Evolutionary conservation across 2,113 vertebrate species (phyloP).

Genomic region (Cyprinodon brontotheroides): DNA sequence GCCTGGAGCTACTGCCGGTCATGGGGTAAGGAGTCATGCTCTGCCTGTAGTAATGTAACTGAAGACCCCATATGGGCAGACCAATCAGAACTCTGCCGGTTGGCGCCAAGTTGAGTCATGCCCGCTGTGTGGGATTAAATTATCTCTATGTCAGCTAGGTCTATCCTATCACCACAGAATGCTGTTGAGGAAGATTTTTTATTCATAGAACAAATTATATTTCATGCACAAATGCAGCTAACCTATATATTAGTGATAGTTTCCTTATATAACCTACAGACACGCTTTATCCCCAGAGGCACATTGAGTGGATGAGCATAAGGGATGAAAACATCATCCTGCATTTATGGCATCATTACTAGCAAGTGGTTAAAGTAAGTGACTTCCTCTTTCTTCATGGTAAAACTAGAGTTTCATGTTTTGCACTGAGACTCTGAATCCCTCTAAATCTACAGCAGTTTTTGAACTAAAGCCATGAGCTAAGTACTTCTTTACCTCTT

Average conservation of each 20-base stretch:
- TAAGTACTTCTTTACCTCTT: not conserved
- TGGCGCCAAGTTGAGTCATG: too few species aligned
- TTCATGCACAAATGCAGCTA: not conserved
- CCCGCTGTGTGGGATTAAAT: too few species aligned
- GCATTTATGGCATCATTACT: not conserved
- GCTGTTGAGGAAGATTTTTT: not conserved
- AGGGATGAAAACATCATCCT: not conserved
- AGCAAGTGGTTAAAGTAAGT: not conserved
- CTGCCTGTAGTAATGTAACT: too few species aligned
- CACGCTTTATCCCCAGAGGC: too few species aligned
- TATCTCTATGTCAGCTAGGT: not conserved
- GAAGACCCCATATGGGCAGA: too few species aligned
- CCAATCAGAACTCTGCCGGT: too few species aligned
- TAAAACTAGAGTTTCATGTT: too few species aligned
- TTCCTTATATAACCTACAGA: too few species aligned
- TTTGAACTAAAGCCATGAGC: not conserved
- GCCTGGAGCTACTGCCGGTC: too few species aligned
- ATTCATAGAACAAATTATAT: not conserved
- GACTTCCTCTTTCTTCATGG: not conserved
- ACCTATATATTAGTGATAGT: not conserved
- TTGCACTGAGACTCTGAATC: not conserved
- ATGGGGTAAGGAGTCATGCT: too few species aligned
- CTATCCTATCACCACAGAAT: not conserved
- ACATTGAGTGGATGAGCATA: not conserved
- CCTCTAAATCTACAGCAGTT: not conserved